phyloP scores from a whole-genome alignment of 1,140 invertebrate species.

The Bursaphelenchus mucronatus region DNA sequence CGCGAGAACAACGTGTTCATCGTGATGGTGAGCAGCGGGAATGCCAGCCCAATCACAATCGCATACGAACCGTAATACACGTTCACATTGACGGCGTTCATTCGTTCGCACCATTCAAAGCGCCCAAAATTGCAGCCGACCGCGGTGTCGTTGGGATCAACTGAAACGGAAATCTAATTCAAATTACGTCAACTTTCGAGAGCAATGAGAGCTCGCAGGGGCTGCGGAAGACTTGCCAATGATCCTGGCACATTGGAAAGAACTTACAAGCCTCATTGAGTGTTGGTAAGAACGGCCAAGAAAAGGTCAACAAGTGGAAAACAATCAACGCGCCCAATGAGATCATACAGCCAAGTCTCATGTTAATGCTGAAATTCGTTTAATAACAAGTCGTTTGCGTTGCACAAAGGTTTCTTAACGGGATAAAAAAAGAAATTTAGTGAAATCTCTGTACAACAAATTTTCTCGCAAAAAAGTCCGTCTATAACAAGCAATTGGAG shows the following conservation, averaged over 20 bases:
- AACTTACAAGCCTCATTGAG: background rate
- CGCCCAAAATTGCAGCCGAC: conserved; percentile 24
- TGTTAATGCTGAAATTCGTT: conserved; percentile 15
- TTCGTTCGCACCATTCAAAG: conserved; percentile 26
- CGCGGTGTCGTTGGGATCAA: conserved; percentile 5
- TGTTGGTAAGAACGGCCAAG: conserved; percentile 26
- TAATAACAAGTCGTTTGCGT: no score
- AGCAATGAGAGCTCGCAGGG: background rate
- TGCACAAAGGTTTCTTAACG: no score
- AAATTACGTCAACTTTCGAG: conserved; percentile 9
- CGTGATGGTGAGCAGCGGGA: conserved; percentile 30
- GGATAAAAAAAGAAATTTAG: no score
- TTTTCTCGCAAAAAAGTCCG: no score
- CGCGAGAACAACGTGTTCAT: conserved; percentile 43
- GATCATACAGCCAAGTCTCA: conserved; percentile 9
- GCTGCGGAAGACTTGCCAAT: background rate
- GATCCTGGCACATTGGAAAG: background rate
- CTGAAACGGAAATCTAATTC: background rate
- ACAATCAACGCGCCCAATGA: conserved; percentile 14
- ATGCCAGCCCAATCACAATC: conserved; percentile 26
- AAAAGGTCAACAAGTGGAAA: conserved; percentile 26
- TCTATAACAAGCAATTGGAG: no score
- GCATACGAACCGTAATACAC: conserved; percentile 28
- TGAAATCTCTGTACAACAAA: no score
- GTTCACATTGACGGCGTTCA: conserved; percentile 8